Percentiles rank a stretch among this genome's conserved stretches.
Evolutionary conservation across 2,797 vertebrate genomes (phyloP).

Genomic region (Alauda arvensis): DNA sequence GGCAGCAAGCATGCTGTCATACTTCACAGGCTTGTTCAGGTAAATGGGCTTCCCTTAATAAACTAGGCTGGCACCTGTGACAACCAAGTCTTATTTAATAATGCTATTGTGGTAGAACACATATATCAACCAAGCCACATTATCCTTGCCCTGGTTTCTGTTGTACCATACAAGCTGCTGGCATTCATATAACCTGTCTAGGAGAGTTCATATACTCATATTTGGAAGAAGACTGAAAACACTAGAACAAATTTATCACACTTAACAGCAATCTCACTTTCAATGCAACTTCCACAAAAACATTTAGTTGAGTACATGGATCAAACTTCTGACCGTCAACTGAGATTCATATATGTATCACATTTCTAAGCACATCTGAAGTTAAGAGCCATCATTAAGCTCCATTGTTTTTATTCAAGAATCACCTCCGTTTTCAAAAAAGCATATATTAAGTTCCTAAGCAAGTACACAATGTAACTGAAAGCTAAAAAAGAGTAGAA

Average conservation of each 20-base stretch:
- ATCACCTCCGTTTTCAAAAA: neutral
- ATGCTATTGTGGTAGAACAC: neutral
- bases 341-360: neutral
- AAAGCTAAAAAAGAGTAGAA: neutral
- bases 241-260: neutral
- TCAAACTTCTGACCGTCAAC: neutral
- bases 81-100: neutral
- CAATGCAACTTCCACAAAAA: neutral
- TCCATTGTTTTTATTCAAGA: neutral
- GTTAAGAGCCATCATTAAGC: neutral
- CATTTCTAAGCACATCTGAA: neutral
- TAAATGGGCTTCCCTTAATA: neutral
- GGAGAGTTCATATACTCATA: neutral
- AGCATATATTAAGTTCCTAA: neutral
- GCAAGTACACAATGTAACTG: neutral
- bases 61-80: neutral
- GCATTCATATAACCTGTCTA: neutral
- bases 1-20: neutral
- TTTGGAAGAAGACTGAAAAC: neutral
- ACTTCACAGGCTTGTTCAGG: constrained; percentile 12
- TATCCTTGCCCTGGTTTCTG: neutral
- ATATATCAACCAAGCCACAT: neutral
- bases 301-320: neutral
- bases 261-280: neutral
- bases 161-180: neutral